A percentile compares a stretch with the other conserved stretches of the same genome.
Conservation (phyloP, 2,113 vertebrate genomes). For the Oryzias curvinotus region DNA sequence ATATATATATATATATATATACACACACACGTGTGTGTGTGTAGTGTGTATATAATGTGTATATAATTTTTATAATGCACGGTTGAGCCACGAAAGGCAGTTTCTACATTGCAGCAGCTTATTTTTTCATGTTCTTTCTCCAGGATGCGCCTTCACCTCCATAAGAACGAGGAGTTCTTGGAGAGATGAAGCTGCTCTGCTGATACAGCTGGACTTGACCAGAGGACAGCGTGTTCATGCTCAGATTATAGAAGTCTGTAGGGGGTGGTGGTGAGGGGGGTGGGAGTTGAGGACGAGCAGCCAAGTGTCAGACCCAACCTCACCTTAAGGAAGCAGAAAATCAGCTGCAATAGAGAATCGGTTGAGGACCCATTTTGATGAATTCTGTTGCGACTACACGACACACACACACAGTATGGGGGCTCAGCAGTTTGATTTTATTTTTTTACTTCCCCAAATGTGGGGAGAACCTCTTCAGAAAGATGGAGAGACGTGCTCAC, state of each 20-base stretch:
- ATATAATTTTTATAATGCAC: too few species aligned
- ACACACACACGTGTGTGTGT: too few species aligned
- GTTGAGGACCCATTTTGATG: background rate
- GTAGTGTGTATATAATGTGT: too few species aligned
- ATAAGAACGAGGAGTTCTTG: background rate
- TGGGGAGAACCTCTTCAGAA: background rate
- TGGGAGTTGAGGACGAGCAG: background rate
- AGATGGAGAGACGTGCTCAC: background rate
- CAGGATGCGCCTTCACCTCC: slow-evolving; percentile 1
- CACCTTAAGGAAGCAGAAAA: slow-evolving; percentile 19
- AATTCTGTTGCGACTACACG: background rate
- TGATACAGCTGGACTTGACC: background rate
- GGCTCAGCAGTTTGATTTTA: background rate
- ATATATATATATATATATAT: too few species aligned
- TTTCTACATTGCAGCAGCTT: too few species aligned
- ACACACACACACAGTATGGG: background rate
- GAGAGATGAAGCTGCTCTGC: background rate
- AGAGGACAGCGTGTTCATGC: slow-evolving; percentile 1
- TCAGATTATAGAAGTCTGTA: background rate
- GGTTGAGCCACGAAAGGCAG: too few species aligned
- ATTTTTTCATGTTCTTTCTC: too few species aligned
- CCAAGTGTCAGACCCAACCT: slow-evolving; percentile 36
- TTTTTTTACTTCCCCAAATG: background rate
- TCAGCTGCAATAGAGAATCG: slow-evolving; percentile 1
- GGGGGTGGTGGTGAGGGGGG: background rate